Base-by-base conservation (phyloP, 1,140 invertebrate species). In the Rhagoletis zephyria region DNA sequence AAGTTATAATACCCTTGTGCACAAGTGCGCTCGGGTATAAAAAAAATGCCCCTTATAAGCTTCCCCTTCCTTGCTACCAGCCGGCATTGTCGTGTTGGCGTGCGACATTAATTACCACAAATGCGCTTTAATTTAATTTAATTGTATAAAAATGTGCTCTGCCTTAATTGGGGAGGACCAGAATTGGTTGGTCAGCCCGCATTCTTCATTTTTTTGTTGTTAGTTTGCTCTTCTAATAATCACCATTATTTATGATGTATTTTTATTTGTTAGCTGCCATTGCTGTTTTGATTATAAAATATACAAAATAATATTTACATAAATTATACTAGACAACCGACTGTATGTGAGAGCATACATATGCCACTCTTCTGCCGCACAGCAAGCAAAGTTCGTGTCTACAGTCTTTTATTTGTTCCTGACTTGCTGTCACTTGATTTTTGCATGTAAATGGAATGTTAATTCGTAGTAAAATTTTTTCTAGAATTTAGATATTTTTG, bases 371-470 rank as follows among this genome's bases (percentile, higher is more conserved):
- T 30, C 30, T 2, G 45, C 48, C n/a, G n/a, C 74, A 81, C 74
- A 81, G 74, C 74, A n/a, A 77, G 70, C 45, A 45, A 48, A 48
- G 7, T 45, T 77, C 45, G 16, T 19, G 74, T 59, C 45, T 30
- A 30, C 30, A 30, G 1, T 30, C 1, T 51, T 81, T 81, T 3
- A 56, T 56, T 56, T 56, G 3, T 51, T 14, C 9, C 10, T 16
- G 45, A 56, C 48, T 51, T n/a, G 16, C 16, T n/a, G 45, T 77
- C 70, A 12, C 16, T 51, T 45, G 48, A 59, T 56, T 81, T 81
- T 19, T 81, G 74, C 48, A 81, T 81, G 56, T 59, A 81, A 81
- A 81, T 81, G 51, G 56, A 81, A 81, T 81, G 48, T 56, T 81
- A 81, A 81, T 81, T 81, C 56, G 1, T 56, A 30, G 51, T 56